A percentile compares a stretch with the other conserved stretches of the same genome.
Evolutionary conservation across 2,888 invertebrate genomes (phyloP).

Genomic region (Caenorhabditis sp.): DNA sequence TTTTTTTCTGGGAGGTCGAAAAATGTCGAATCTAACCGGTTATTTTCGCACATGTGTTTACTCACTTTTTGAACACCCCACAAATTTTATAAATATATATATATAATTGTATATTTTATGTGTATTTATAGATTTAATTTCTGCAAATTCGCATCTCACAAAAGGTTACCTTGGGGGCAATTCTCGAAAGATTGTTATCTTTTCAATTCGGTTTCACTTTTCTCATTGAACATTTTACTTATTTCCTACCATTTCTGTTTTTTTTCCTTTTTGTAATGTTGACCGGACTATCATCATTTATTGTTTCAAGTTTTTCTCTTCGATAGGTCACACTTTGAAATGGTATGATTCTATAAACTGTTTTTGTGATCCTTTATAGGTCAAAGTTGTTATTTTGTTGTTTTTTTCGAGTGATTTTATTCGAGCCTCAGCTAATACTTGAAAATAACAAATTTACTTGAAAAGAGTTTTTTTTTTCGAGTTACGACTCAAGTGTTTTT

Average conservation of each 20-base stretch:
- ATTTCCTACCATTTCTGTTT: not conserved
- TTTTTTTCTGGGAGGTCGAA: conserved; percentile 11
- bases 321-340: too few species aligned
- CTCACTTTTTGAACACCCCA: not conserved
- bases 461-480: too few species aligned
- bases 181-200: not conserved
- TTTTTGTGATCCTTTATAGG: too few species aligned
- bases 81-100: not conserved
- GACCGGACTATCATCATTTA: not conserved
- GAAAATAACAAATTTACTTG: too few species aligned
- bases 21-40: not conserved
- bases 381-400: too few species aligned
- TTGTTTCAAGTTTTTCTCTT: too few species aligned
- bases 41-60: not conserved
- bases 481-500: too few species aligned
- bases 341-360: too few species aligned
- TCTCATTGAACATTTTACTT: not conserved
- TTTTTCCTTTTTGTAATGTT: not conserved
- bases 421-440: too few species aligned
- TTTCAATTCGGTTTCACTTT: not conserved
- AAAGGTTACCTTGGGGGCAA: not conserved
- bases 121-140: not conserved
- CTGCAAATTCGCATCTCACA: not conserved
- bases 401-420: too few species aligned
- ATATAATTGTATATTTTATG: conserved; percentile 4